phyloP scores from a whole-genome alignment of 2,113 vertebrate genomes.

The Garra rufa region DNA sequence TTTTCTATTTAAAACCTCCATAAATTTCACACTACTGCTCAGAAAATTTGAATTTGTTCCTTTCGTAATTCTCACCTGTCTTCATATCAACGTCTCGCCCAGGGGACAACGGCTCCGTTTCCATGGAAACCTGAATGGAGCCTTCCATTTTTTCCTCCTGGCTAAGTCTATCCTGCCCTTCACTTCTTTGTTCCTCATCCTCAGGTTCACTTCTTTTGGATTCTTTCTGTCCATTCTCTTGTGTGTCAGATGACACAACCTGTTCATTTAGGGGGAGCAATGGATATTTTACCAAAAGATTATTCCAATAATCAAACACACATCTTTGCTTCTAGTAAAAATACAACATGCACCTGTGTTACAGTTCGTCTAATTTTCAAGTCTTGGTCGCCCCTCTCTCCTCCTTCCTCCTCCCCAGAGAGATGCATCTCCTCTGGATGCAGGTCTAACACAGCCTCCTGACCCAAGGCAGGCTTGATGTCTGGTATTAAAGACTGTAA shows the following conservation, averaged over 20 bases:
- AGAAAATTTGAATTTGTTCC: background rate
- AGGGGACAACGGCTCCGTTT: constrained; percentile 73
- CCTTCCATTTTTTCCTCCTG: constrained; percentile 67
- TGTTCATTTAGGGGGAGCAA: constrained; percentile 47
- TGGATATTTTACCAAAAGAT: background rate
- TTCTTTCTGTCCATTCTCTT: constrained; percentile 85
- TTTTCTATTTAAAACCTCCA: background rate
- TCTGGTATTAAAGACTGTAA: constrained; percentile 89
- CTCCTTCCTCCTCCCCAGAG: constrained; percentile 85
- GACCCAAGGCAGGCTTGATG: constrained; percentile 77
- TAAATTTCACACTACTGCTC: background rate
- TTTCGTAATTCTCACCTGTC: constrained; percentile 73
- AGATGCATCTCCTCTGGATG: constrained; percentile 86
- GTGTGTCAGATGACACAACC: constrained; percentile 82
- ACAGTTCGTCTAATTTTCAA: constrained; percentile 90
- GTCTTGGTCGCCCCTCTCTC: constrained; percentile 80
- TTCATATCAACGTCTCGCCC: constrained; percentile 81
- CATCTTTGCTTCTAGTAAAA: background rate
- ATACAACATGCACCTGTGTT: constrained; percentile 79
- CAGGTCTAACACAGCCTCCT: constrained; percentile 87
- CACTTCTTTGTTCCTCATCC: constrained; percentile 60
- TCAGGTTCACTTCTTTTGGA: constrained; percentile 77
- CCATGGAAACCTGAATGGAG: constrained; percentile 71
- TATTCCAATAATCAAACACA: background rate
- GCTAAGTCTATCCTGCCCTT: constrained; percentile 61